phyloP scores from a whole-genome alignment of 2,888 invertebrate species.

The Andricus quercusramuli region DNA sequence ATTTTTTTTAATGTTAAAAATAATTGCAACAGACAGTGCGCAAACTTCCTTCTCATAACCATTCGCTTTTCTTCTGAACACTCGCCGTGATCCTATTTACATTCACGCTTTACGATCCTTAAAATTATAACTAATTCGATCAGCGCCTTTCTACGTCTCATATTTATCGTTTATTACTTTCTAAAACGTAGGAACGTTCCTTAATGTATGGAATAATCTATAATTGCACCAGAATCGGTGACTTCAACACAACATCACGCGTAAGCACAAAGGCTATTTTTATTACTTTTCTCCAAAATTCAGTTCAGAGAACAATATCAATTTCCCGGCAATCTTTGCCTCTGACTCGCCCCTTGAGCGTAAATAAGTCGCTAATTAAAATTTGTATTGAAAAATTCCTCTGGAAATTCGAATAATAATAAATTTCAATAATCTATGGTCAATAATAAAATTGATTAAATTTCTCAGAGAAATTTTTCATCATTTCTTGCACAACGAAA shows the following conservation, averaged over 20 bases:
- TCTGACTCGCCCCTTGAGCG: neutral
- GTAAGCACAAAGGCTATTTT: neutral
- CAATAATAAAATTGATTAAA: neutral
- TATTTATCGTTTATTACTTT: neutral
- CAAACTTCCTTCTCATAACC: neutral
- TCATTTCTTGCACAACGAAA: neutral
- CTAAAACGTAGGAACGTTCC: slow-evolving; percentile 46
- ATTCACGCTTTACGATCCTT: neutral
- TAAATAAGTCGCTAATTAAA: neutral
- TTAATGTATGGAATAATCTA: slow-evolving; percentile 47
- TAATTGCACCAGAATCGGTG: slow-evolving; percentile 24
- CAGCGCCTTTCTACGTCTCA: neutral
- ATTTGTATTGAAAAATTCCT: neutral
- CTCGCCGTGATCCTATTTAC: slow-evolving; percentile 13
- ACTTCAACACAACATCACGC: neutral
- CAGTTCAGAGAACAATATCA: neutral
- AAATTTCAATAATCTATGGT: neutral
- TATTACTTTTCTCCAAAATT: neutral
- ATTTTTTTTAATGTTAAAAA: neutral
- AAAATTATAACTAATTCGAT: neutral
- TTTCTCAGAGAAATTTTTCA: neutral
- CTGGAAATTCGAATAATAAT: neutral
- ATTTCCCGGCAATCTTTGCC: neutral
- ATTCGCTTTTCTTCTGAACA: neutral
- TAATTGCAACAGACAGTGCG: neutral